A percentile compares a stretch with the other conserved stretches of the same genome.
These are phyloP conservation scores for Mus pahari DNA, from an alignment of 2,113 vertebrate species.

Conservation along the genomic window DNA sequence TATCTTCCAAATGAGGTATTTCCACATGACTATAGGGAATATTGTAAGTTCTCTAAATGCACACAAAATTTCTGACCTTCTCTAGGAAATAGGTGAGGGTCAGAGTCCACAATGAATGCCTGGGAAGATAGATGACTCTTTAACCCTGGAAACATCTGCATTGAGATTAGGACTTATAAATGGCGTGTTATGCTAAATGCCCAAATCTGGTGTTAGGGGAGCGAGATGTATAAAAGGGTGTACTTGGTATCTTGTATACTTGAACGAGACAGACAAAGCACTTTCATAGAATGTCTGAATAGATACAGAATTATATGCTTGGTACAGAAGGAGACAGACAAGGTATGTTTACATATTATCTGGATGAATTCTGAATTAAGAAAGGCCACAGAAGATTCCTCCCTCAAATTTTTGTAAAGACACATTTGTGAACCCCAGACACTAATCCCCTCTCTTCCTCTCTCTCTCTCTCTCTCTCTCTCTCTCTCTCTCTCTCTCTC, in stretches of 20 bases:
- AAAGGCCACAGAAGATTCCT: background rate
- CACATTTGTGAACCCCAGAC: background rate
- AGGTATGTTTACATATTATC: background rate
- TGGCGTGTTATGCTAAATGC: too few species aligned
- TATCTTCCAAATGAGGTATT: background rate
- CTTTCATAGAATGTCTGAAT: background rate
- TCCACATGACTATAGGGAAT: background rate
- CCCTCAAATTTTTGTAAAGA: background rate
- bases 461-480: background rate
- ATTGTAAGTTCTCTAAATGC: background rate
- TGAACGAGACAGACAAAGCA: background rate
- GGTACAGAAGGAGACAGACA: background rate
- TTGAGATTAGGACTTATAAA: background rate
- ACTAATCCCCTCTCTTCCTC: background rate
- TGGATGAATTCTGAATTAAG: background rate
- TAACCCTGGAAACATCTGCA: background rate
- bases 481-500: background rate
- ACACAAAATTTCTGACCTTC: background rate
- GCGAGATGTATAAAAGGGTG: background rate
- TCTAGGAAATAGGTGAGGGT: rapidly evolving
- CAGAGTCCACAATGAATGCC: background rate
- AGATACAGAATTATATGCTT: background rate
- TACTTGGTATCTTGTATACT: background rate
- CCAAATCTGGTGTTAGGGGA: background rate
- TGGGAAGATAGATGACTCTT: background rate